Evolutionary conservation across 2,888 invertebrate species (phyloP), one percentile per base, ranked within the genome.

Genomic region (Nemoura dubitans): DNA sequence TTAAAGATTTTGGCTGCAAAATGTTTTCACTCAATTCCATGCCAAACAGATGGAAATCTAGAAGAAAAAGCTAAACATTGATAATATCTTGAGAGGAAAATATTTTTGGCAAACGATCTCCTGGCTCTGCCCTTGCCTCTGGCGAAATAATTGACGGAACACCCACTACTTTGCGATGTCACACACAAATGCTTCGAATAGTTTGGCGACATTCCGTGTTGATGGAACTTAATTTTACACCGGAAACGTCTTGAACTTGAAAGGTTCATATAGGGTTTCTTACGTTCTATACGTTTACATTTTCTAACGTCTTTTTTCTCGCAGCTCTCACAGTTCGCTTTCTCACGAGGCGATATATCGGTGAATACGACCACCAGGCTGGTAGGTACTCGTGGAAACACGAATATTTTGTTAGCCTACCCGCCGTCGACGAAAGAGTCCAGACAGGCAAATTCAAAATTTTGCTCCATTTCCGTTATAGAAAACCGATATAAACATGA

Each of bases 291-390:
- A 82, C 82, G 26, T 83, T 80, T 81, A 30, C 28, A 82, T 76
- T 86, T 27, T 81, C 76, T 82, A 77, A 80, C 88, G 88, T n/a
- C n/a, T n/a, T n/a, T n/a, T n/a, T 88, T 77, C 36, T 87, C 93
- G 87, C 93, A 96, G 96, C 96, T 3, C 92, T 97, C 90, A 96
- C 97, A 28, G 98, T 98, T 87, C 94, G 98, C 88, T 98, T 98
- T 91, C 93, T 98, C 88, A 98, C 98, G n/a, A 96, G 96, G 90
- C 93, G 98, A 87, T 98, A 97, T 92, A 98, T 98, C 88, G 98
- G 98, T 83, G 98, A 98, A 92, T 98, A 98, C 92, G 98, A 98
- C 91, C 97, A 98, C 91, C 97, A 97, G 92, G 95, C 96, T 93
- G 97, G 97, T 97, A 92, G 92, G 92, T 85, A 0, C 59, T 16